phyloP scores from a whole-genome alignment of 1,140 invertebrate genomes.

The Sitobion miscanthi region DNA sequence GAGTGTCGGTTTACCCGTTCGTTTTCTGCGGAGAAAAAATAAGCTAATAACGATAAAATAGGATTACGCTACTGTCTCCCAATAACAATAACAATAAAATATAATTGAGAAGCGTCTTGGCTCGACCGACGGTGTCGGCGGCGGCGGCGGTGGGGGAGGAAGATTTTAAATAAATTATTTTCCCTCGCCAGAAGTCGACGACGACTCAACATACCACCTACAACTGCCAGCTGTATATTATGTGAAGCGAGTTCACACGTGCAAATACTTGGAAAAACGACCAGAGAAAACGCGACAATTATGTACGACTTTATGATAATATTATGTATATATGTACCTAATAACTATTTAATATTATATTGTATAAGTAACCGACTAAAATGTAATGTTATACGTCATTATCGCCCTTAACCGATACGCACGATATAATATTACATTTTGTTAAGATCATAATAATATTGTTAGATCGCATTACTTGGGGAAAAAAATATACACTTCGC shows the following conservation, averaged over 20 bases:
- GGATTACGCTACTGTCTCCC: conserved; percentile 18
- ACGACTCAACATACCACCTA: background rate
- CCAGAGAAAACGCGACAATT: background rate
- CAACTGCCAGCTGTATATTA: background rate
- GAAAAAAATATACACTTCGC: background rate
- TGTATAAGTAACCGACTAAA: background rate
- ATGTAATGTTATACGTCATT: conserved; percentile 7
- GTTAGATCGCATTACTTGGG: conserved; percentile 8
- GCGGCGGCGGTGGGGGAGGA: background rate
- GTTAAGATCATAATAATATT: background rate
- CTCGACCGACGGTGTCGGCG: background rate
- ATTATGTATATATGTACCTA: too few species aligned
- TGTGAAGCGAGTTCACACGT: background rate
- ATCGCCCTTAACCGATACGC: background rate
- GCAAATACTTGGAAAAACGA: background rate
- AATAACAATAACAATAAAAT: conserved; percentile 21
- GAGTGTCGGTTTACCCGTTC: background rate
- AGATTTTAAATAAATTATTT: conserved; percentile 15
- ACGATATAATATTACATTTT: conserved; percentile 26
- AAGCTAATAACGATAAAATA: conserved; percentile 34
- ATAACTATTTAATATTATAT: background rate
- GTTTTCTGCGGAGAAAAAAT: background rate
- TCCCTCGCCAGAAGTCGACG: background rate
- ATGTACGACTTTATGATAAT: background rate
- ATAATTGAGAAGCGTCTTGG: conserved; percentile 20